Evolutionary conservation across 1,140 invertebrate species (phyloP), one percentile per base, ranked within the genome.

Genomic region (Centruroides sculpturatus): DNA sequence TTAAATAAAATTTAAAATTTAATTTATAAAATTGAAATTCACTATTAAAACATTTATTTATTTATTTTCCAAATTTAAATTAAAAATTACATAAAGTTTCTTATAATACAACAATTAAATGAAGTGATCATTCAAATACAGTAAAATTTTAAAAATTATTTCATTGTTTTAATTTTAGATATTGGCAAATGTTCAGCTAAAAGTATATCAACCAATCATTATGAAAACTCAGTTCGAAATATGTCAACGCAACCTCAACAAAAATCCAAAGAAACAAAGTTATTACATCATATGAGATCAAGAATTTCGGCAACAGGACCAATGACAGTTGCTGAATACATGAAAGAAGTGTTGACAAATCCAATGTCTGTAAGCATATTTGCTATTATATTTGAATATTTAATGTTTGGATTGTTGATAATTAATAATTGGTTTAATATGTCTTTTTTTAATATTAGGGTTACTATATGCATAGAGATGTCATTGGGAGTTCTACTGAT

Each of bases 291-390:
- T 41, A 50, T 65, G 52, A 62, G 56, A 56, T 34, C 41, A 5
- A 56, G 64, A 58, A 60, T 65, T 46, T 55, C 50, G 4, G 56
- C 58, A 41, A 57, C 60, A 60, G 95, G 95, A 0, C 92, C 94
- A 3, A 82, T 99, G 10, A 86, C 89, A 8, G 83, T 98, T 3
- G 85, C 89, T 12, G 89, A 97, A 67, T 99, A 95, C 69, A 98
- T 99, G 95, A 86, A 85, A 71, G 83, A 92, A 73, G 85, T 91
- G 49, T 76, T 93, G 35, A 89, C 85, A n/a, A 87, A 92, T 77
- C 86, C 92, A 4, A 74, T 74, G 59, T 47, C 80, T 59, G 78
- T 78, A 69, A 72, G 72, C 65, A 59, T 64, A 23, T 23, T 35
- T 57, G 54, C 0, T 53, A 36, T 36, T 34, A 41, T 23, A 34